phyloP scores from a whole-genome alignment of 2,888 invertebrate species.

The Proisotoma minuta region DNA sequence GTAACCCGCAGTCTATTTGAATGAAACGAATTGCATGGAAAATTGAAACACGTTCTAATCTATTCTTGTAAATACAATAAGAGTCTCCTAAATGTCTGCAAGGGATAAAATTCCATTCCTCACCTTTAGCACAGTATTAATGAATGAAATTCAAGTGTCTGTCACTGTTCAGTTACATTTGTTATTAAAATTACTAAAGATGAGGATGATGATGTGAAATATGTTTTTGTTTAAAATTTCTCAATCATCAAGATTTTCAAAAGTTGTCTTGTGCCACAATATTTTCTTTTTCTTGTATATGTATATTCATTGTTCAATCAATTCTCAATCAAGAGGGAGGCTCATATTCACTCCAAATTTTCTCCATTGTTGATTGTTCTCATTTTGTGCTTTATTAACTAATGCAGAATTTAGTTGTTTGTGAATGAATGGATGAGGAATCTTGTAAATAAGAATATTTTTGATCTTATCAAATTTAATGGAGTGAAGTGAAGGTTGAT shows the following conservation, averaged over 20 bases:
- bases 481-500: no score
- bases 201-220: conserved; percentile 4
- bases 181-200: background rate
- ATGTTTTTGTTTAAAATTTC: conserved; percentile 1
- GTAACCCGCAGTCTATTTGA: conserved; percentile 6
- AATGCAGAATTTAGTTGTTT: conserved; percentile 8
- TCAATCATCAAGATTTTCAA: conserved; percentile 1
- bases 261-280: no score
- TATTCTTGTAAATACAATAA: background rate
- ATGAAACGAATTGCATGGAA: background rate
- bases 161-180: background rate
- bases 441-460: no score
- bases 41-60: no score
- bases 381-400: conserved; percentile 9
- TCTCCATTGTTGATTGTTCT: conserved; percentile 1
- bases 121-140: background rate
- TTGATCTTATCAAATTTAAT: no score
- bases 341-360: no score
- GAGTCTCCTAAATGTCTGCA: no score
- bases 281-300: background rate
- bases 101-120: conserved; percentile 5
- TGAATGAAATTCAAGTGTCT: conserved; percentile 16
- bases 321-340: background rate
- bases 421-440: conserved; percentile 1
- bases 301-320: background rate